A percentile compares a stretch with the other conserved stretches of the same genome.
Evolutionary conservation across 2,888 invertebrate genomes (phyloP).

Genomic region (Luffia ferchaultella): DNA sequence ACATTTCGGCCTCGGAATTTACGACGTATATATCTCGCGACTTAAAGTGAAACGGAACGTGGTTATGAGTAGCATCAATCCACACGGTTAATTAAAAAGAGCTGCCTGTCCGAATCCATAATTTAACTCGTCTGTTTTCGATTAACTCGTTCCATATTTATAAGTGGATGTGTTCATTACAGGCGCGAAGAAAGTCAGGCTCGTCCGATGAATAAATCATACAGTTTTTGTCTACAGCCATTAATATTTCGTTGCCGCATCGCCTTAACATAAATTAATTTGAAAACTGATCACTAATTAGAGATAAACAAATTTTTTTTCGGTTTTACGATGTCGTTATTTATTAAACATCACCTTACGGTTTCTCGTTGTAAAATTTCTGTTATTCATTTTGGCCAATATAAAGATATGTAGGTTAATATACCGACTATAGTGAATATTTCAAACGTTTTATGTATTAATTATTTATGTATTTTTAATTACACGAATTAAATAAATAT

Average conservation of each 20-base stretch:
- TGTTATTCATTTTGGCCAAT: too few species aligned
- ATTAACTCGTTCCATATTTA: conserved; percentile 1
- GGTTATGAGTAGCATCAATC: neutral
- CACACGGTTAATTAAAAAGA: neutral
- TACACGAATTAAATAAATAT: too few species aligned
- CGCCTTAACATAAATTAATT: conserved; percentile 19
- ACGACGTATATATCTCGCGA: too few species aligned
- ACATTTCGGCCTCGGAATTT: too few species aligned
- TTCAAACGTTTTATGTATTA: too few species aligned
- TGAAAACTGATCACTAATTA: conserved; percentile 23
- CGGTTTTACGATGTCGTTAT: neutral
- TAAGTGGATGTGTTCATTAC: neutral
- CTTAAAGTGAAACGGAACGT: neutral
- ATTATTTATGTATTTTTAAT: too few species aligned
- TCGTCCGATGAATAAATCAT: neutral
- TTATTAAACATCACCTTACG: neutral
- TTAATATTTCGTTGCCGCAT: conserved; percentile 11
- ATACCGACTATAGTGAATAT: too few species aligned
- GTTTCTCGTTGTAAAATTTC: too few species aligned
- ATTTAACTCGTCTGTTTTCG: neutral
- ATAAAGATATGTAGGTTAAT: too few species aligned
- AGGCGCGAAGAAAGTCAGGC: neutral
- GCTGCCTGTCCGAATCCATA: conserved; percentile 1
- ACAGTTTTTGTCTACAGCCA: neutral
- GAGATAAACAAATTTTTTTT: conserved; percentile 30